phyloP scores from a whole-genome alignment of 2,888 invertebrate genomes.

The Rosalia funebris region DNA sequence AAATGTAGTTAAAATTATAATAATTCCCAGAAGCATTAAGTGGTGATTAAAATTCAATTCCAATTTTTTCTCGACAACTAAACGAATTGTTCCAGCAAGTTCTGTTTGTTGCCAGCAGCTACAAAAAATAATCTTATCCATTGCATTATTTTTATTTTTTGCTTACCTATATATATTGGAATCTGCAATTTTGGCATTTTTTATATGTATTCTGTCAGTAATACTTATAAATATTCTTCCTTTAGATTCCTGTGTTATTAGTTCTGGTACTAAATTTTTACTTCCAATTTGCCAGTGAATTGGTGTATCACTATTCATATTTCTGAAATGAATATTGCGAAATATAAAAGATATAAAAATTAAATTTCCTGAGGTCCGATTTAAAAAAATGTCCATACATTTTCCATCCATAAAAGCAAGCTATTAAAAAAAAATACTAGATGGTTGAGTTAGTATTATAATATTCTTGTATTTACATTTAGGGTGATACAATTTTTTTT shows the following conservation, averaged over 20 bases:
- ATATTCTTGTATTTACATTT: too few relatives aligned
- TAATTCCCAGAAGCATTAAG: constrained; percentile 63
- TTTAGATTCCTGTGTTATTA: constrained; percentile 64
- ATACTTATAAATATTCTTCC: constrained; percentile 70
- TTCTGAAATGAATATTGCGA: constrained; percentile 60
- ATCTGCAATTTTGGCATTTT: constrained; percentile 66
- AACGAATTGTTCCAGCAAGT: constrained; percentile 70
- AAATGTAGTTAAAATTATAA: constrained; percentile 61
- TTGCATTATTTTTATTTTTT: neutral
- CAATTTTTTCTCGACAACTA: constrained; percentile 67
- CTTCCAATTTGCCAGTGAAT: constrained; percentile 69
- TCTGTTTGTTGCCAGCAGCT: constrained; percentile 75
- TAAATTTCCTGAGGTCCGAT: too few relatives aligned
- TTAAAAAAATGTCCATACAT: too few relatives aligned
- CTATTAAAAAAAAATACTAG: too few relatives aligned
- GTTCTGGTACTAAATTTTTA: constrained; percentile 65
- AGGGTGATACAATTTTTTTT: too few relatives aligned
- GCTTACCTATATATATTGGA: constrained; percentile 70
- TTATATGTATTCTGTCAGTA: constrained; percentile 69
- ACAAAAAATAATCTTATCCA: constrained; percentile 37
- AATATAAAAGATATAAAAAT: too few relatives aligned
- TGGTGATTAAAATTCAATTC: constrained; percentile 65
- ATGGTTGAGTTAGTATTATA: too few relatives aligned
- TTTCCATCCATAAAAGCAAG: too few relatives aligned
- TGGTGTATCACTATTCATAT: constrained; percentile 67